These are phyloP conservation scores for Notechis scutatus DNA, from an alignment of 2,113 vertebrate species.

Conservation along the genomic window DNA sequence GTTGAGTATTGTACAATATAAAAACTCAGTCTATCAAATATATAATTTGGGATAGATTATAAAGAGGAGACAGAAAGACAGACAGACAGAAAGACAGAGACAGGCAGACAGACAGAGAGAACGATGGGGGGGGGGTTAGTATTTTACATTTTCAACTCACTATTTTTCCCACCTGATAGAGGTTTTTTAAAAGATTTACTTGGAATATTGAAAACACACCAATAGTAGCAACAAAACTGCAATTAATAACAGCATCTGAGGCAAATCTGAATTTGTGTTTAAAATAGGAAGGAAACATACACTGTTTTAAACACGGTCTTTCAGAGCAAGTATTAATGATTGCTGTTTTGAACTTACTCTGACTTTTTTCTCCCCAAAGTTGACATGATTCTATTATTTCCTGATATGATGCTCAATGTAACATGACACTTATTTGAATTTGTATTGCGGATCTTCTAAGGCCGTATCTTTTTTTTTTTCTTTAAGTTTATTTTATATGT, in stretches of 20 bases:
- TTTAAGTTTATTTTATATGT: neutral
- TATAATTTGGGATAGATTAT: neutral
- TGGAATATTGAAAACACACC: neutral
- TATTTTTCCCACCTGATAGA: neutral
- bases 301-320: neutral
- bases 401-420: neutral
- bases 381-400: neutral
- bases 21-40: neutral
- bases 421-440: neutral
- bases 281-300: neutral
- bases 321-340: neutral
- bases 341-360: neutral
- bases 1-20: neutral
- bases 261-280: neutral
- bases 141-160: neutral
- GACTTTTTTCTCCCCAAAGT: neutral
- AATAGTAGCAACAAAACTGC: neutral
- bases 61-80: neutral
- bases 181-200: neutral
- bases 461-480: neutral
- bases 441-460: neutral
- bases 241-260: neutral
- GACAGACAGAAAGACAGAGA: too few species aligned
- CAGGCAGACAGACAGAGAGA: neutral
- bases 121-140: accelerated